Evolutionary conservation across 2,888 invertebrate species (phyloP), one percentile per base, ranked within the genome.

Genomic region (Netelia inedita): DNA sequence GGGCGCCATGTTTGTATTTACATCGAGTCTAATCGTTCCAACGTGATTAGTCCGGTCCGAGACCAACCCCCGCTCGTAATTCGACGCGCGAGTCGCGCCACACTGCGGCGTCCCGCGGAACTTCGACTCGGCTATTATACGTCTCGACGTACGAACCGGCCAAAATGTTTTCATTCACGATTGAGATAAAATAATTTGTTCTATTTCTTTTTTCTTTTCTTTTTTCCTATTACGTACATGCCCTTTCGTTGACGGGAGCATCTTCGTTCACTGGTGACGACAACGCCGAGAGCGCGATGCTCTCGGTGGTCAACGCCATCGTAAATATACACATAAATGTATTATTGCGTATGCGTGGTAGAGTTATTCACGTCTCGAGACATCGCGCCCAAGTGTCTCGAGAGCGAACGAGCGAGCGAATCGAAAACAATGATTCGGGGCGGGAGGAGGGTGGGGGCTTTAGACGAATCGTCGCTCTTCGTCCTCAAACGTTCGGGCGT

Each of bases 231-330:
- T 83, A 90, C 88, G 88, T 89, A 87, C 89, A 78, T 86, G 73
- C 46, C 9, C 82, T 82, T 87, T 83, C 83, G 78, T 84, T 82
- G 69, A 69, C 69, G 71, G 87, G 87, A 86, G 88, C 88, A 89
- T 88, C 88, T 89, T 87, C 88, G 80, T 85, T 87, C 78, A 82
- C 83, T 86, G 88, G 84, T 84, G 89, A 88, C 82, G 85, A 82
- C 86, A 86, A 85, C 82, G 78, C 86, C 72, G 79, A 82, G 85
- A 89, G 87, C 89, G 90, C 90, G 90, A 89, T 91, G 91, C 79
- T 87, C 87, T 87, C 91, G 88, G 92, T 89, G 90, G 91, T 89
- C 90, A 93, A 91, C 93, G 93, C 93, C 93, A 94, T 94, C 91
- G 90, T 91, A 35, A 28, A 59, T 21, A 50, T 53, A 55, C 61